phyloP scores from a whole-genome alignment of 2,888 invertebrate species.

The Trachelus tabidus region DNA sequence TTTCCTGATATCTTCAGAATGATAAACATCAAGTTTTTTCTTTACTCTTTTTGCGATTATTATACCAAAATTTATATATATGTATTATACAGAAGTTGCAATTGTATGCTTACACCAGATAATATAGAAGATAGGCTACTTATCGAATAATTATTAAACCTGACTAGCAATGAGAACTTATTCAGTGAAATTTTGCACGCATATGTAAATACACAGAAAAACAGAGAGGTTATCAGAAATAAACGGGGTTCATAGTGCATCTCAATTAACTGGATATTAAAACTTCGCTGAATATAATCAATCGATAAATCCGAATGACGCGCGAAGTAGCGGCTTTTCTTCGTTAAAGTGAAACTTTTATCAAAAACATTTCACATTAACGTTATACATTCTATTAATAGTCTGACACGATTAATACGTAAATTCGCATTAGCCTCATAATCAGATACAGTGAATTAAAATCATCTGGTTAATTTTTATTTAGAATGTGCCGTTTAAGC shows the following conservation, averaged over 20 bases:
- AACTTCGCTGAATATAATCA: conserved; percentile 8
- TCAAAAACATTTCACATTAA: not conserved
- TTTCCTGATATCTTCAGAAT: too few species aligned
- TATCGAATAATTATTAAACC: too few species aligned
- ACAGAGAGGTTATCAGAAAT: not conserved
- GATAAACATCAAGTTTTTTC: too few species aligned
- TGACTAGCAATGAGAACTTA: not conserved
- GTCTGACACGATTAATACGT: not conserved
- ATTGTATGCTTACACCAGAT: too few species aligned
- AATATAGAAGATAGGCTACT: too few species aligned
- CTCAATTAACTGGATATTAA: conserved; percentile 28
- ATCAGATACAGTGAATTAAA: not conserved
- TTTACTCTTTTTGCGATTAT: too few species aligned
- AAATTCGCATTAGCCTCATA: not conserved
- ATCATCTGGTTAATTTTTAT: not conserved
- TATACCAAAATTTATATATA: too few species aligned
- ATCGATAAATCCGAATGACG: conserved; percentile 33
- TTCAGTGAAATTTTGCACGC: not conserved
- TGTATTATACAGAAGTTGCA: too few species aligned
- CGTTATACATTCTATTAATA: not conserved
- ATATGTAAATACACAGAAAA: not conserved
- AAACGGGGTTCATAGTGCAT: not conserved
- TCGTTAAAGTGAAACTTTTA: not conserved
- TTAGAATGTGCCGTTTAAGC: not conserved
- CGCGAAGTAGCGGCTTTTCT: conserved; percentile 11